Conservation (phyloP, 2,888 invertebrate genomes). For the Scaptomyza reducta region DNA sequence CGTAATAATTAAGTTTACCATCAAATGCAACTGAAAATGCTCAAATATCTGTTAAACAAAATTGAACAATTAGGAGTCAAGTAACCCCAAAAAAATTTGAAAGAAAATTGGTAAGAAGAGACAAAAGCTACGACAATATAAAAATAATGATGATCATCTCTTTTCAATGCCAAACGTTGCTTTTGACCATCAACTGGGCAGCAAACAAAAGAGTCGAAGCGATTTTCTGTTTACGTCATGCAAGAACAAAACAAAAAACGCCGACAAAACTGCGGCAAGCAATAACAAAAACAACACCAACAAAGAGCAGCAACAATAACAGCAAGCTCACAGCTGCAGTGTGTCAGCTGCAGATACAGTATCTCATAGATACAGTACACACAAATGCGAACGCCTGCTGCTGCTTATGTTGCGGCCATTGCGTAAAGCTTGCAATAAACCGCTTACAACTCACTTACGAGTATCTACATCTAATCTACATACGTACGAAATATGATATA, state of each 20-base stretch:
- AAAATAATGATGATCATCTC: conserved; percentile 53
- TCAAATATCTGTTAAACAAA: conserved; percentile 18
- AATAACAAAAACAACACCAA: conserved; percentile 26
- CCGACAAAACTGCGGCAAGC: conserved; percentile 51
- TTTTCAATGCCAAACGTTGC: conserved; percentile 68
- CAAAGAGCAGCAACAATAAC: conserved; percentile 13
- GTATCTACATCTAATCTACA: conserved; percentile 10
- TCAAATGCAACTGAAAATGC: conserved; percentile 46
- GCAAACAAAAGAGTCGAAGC: conserved; percentile 44
- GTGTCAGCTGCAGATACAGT: conserved; percentile 66
- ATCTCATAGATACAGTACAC: conserved; percentile 56
- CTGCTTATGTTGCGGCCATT: conserved; percentile 44
- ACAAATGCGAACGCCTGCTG: conserved; percentile 31
- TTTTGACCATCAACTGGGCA: conserved; percentile 65
- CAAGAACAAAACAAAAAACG: conserved; percentile 73
- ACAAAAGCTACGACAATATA: conserved; percentile 17
- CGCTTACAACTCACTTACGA: conserved; percentile 37
- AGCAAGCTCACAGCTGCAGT: conserved; percentile 60
- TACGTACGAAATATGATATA: conserved; percentile 10
- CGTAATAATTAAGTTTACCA: conserved; percentile 38
- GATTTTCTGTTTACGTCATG: conserved; percentile 75
- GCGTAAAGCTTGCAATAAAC: conserved; percentile 47
- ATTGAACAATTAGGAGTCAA: conserved; percentile 42
- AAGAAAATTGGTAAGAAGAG: conserved; percentile 2
- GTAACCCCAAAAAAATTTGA: conserved; percentile 17